Percentiles rank a stretch among this genome's conserved stretches.
Evolutionary conservation across 2,797 vertebrate genomes (phyloP).

Genomic region (Falco rusticolus): DNA sequence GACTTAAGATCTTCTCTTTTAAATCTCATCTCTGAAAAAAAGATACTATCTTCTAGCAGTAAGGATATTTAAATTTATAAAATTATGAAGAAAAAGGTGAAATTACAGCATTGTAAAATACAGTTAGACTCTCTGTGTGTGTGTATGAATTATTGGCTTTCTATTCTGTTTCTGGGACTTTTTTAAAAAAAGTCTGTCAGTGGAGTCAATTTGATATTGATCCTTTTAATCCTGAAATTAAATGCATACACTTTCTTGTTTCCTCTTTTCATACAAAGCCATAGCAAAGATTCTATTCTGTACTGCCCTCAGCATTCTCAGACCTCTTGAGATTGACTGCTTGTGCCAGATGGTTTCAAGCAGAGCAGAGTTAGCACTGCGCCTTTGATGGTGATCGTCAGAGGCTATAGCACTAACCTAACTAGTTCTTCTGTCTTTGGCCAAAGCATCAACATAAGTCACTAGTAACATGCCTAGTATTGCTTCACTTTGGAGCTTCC

Average conservation of each 20-base stretch:
- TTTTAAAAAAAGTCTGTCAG: not conserved
- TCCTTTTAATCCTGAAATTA: not conserved
- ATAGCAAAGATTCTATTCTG: not conserved
- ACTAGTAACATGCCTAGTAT: rapidly evolving
- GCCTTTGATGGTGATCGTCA: not conserved
- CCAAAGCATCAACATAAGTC: not conserved
- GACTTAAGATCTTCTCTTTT: not conserved
- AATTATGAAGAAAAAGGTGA: not conserved
- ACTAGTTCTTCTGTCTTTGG: not conserved
- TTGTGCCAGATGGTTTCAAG: not conserved
- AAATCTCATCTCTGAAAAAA: not conserved
- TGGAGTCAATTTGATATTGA: not conserved
- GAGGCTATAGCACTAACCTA: not conserved
- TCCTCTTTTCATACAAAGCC: not conserved
- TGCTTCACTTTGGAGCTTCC: not conserved
- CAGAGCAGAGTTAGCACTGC: not conserved
- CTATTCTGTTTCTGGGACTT: not conserved
- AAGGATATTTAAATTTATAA: not conserved
- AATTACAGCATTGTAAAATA: not conserved
- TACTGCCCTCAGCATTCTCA: not conserved
- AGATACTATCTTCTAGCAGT: not conserved
- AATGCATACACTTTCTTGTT: not conserved
- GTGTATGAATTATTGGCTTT: not conserved
- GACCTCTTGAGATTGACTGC: not conserved
- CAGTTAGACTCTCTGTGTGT: rapidly evolving